Evolutionary conservation across 2,888 invertebrate species (phyloP), one percentile per base, ranked within the genome.

Genomic region (Agrenia bidenticulata): DNA sequence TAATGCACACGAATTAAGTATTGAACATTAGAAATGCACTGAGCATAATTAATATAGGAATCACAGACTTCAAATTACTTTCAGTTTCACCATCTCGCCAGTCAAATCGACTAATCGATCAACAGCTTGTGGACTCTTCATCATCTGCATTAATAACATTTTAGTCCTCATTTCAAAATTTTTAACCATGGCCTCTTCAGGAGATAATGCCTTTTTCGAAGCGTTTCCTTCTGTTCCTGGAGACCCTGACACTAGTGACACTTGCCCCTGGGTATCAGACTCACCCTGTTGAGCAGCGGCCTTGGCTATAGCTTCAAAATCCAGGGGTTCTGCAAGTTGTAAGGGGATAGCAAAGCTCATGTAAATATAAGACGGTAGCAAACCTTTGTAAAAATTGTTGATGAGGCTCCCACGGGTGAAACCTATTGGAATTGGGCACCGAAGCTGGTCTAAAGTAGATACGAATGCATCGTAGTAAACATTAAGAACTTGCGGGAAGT

Each of bases 301-400:
- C 23, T 39, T 50, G 5, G 19, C 15, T 1, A 37, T 56, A 27
- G 19, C 57, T 1, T n/a, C 26, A 21, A 24, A 32, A 53, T 64
- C 60, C 19, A 50, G 7, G n/a, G 64, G 59, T 17, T 66, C 64
- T 2, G 61, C 72, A 45, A 72, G 37, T 56, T 75, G 75, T 9
- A 75, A 32, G 0, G 73, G 72, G n/a, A 75, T 61, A 5, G 75
- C 73, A 63, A 73, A 75, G 13, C 57, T 21, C 69, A 71, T 70
- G 61, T 64, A 70, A 1, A 64, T 15, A 26, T 60, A 75, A 0
- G 54, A 60, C n/a, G 66, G 1, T 1, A 69, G 57, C 7, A 62
- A 21, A 13, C 32, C 41, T 26, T 59, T 63, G 32, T 70, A 37
- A 41, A 72, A 70, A 1, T 24, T 42, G 41, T 73, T 71, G 11